Conservation (phyloP, 37 sponge, comb jelly and placozoan genomes). For the Chondrilla cf. caribensis region DNA sequence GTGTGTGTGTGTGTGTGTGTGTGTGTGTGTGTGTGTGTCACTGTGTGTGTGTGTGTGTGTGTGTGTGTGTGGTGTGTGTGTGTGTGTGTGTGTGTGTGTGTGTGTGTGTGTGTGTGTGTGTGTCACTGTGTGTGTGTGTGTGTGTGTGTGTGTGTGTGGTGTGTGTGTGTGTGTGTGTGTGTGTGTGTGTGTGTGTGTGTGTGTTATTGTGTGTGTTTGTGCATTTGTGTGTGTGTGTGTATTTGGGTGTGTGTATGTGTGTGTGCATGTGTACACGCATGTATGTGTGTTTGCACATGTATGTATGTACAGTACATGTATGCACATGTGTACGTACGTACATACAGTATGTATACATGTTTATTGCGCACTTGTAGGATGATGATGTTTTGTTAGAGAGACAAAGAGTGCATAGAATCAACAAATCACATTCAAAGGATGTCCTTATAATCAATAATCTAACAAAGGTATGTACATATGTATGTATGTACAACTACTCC, state of each 20-base stretch:
- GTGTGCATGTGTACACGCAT: not conserved
- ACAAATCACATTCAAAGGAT: too few species aligned
- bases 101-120: conserved; percentile 10
- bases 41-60: not conserved
- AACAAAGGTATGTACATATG: too few species aligned
- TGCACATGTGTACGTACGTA: too few species aligned
- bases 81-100: not conserved
- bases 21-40: not conserved
- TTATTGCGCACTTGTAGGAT: too few species aligned
- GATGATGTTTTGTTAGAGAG: too few species aligned
- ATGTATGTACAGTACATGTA: not conserved
- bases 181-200: conserved; percentile 20
- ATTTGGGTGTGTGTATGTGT: not conserved
- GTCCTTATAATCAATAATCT: too few species aligned
- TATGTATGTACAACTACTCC: too few species aligned
- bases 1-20: not conserved
- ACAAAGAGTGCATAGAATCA: too few species aligned
- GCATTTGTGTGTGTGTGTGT: not conserved
- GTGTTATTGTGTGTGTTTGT: conserved; percentile 6
- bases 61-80: not conserved
- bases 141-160: conserved; percentile 7
- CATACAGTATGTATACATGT: too few species aligned
- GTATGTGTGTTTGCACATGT: not conserved
- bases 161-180: conserved; percentile 12
- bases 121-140: not conserved